phyloP scores from a whole-genome alignment of 2,113 vertebrate species.

The Microcebus jonahi region DNA sequence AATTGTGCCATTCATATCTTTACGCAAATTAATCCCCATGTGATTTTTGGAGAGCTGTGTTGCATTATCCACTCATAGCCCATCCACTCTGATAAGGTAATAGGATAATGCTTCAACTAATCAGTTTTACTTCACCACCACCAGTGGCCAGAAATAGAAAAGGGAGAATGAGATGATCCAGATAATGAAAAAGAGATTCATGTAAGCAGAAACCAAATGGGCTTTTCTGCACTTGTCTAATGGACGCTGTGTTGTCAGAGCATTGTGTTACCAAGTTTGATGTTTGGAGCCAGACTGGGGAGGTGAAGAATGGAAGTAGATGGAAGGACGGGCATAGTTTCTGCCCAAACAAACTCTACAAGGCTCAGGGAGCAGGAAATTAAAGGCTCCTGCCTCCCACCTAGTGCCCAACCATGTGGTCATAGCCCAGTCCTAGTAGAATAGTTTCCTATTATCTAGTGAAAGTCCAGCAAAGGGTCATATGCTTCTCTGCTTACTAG shows the following conservation, averaged over 20 bases:
- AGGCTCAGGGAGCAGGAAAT: not conserved
- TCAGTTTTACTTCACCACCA: not conserved
- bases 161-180: not conserved
- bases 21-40: not conserved
- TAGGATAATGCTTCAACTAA: not conserved
- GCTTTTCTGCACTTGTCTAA: constrained; percentile 19
- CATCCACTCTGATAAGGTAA: not conserved
- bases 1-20: not conserved
- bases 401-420: not conserved
- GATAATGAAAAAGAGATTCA: not conserved
- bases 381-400: not conserved
- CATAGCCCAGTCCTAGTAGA: not conserved
- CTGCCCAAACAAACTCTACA: not conserved
- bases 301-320: not conserved
- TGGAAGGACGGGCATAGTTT: not conserved
- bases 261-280: not conserved
- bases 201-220: not conserved
- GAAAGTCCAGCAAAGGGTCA: not conserved
- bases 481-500: not conserved
- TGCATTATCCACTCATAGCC: not conserved
- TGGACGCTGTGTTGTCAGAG: not conserved
- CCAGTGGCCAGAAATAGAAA: constrained; percentile 22
- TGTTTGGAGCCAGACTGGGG: constrained; percentile 4
- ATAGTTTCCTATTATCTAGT: not conserved
- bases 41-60: not conserved